Evolutionary conservation across 2,113 vertebrate species (phyloP), one percentile per base, ranked within the genome.

Genomic region (Myotis davidii): DNA sequence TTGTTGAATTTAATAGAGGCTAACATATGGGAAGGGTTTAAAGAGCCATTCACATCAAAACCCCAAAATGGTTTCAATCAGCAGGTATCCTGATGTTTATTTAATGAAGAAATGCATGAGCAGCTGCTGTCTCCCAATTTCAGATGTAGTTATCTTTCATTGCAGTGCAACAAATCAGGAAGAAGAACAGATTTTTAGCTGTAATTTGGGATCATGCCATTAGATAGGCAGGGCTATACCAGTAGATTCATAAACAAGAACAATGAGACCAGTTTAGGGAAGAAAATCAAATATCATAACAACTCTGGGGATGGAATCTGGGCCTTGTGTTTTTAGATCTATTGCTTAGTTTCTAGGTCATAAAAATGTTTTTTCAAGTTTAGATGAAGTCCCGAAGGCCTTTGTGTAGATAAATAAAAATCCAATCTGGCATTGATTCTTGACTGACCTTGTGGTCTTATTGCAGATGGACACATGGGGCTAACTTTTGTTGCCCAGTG

Each of bases 21-120:
- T 88, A 96, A 79, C 93, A 96, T 95, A 97, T 95, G 97, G 94
- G 95, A 87, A 92, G 74, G 74, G 85, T 85, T 92, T 96, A 96
- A 95, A 87, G 82, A 94, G 12, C 39, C 94, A 84, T 91, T 95
- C 76, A 37, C 65, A 95, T 85, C 67, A 39, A 91, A 97, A 73
- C 78, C 88, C 94, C 88, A 86, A 96, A 97, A 96, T 95, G 95
- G 65, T 83, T 97, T 90, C 84, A 84, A 89, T 85, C 97, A 97
- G 97, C 94, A 98, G 97, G 97, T 97, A 96, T 65, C 86, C 50
- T 25, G 0, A 94, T 94, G 96, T 93, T 98, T 97, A 97, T 97
- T 97, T 97, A 98, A 98, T 97, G 97, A 98, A 94, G 90, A 84
- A 91, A 97, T 93, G 91, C 93, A 94, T 85, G 97, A 97, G 93